Percentiles rank a stretch among this genome's conserved stretches.
phyloP scores from a whole-genome alignment of 2,797 vertebrate genomes.

The Dipus sagitta region DNA sequence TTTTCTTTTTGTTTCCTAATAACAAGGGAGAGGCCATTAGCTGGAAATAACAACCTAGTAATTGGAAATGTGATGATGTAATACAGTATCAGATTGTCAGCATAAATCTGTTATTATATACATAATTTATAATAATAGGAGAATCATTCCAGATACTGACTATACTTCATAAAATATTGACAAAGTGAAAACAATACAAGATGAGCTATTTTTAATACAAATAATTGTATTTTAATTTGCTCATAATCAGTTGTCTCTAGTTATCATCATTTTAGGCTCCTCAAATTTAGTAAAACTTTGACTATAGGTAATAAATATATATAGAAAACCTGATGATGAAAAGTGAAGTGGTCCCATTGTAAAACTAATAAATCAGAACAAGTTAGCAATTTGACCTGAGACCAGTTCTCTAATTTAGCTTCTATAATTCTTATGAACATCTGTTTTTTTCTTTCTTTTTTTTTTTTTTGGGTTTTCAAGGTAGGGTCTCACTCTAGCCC shows the following conservation, averaged over 20 bases:
- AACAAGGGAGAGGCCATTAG: neutral
- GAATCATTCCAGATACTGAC: neutral
- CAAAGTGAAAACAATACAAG: neutral
- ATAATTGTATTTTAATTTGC: neutral
- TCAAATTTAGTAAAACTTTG: neutral
- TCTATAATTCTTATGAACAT: neutral
- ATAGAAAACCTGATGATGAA: neutral
- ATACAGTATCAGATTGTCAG: neutral
- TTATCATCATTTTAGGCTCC: conserved; percentile 23
- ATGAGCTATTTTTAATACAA: neutral
- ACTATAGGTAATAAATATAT: neutral
- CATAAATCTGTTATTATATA: neutral
- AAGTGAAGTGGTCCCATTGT: conserved; percentile 27
- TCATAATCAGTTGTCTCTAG: neutral
- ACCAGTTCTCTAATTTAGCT: neutral
- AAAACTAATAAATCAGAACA: conserved; percentile 30
- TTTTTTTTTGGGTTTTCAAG: no score
- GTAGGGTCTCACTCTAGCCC: no score
- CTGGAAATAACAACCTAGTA: neutral
- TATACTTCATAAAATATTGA: neutral
- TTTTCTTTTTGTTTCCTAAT: conserved; percentile 1
- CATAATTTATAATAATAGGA: conserved; percentile 6
- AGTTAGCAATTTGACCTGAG: neutral
- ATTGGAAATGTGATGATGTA: neutral
- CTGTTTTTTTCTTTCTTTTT: no score